phyloP scores from a whole-genome alignment of 2,888 invertebrate species.

The Microdon myrmicae region DNA sequence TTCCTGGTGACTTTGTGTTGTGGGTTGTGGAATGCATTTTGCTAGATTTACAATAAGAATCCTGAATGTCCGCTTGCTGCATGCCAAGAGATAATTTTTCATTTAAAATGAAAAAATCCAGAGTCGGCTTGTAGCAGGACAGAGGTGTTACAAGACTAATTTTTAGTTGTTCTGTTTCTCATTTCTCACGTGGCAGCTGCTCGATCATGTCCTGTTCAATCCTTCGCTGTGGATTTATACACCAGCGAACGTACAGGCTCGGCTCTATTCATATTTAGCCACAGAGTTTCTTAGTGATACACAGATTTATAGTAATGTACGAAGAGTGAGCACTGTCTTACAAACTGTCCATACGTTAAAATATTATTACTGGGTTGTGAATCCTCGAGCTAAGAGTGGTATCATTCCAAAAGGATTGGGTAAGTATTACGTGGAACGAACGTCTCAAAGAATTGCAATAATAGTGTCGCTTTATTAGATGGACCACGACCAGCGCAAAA shows the following conservation, averaged over 20 bases:
- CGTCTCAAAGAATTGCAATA: background rate
- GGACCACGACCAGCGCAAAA: slow-evolving; percentile 94
- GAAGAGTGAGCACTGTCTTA: slow-evolving; percentile 95
- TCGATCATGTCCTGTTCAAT: slow-evolving; percentile 99
- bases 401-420: slow-evolving; percentile 95
- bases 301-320: slow-evolving; percentile 95
- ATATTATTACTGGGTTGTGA: slow-evolving; percentile 99
- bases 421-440: slow-evolving; percentile 67
- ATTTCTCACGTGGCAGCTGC: slow-evolving; percentile 92
- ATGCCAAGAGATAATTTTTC: slow-evolving; percentile 54
- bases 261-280: slow-evolving; percentile 96
- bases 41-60: slow-evolving; percentile 10
- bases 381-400: slow-evolving; percentile 94
- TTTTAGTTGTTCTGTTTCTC: slow-evolving; percentile 90
- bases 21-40: slow-evolving; percentile 8
- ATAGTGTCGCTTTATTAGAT: slow-evolving; percentile 71
- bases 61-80: slow-evolving; percentile 56
- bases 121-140: slow-evolving; percentile 69
- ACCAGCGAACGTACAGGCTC: slow-evolving; percentile 92
- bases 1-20: slow-evolving; percentile 14
- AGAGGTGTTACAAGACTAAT: slow-evolving; percentile 72
- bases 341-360: slow-evolving; percentile 99
- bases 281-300: slow-evolving; percentile 99
- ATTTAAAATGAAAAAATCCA: slow-evolving; percentile 52
- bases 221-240: slow-evolving; percentile 99